Conservation (phyloP, 2,888 invertebrate species). For the Agrochola lota region DNA sequence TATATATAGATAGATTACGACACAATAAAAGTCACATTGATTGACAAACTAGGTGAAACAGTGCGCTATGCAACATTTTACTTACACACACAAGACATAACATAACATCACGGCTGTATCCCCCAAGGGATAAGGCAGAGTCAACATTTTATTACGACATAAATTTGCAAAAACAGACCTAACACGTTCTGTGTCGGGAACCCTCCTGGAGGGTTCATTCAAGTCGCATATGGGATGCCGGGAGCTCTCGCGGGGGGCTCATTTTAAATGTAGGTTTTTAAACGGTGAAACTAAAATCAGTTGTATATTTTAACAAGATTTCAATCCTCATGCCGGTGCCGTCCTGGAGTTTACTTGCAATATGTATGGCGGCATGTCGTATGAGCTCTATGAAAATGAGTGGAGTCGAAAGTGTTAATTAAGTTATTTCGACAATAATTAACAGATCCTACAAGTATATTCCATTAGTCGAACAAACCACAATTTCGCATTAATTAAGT, state of each 20-base stretch:
- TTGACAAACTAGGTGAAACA: neutral
- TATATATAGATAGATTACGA: too few species aligned
- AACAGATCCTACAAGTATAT: slow-evolving; percentile 14
- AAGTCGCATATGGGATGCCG: too few species aligned
- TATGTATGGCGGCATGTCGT: too few species aligned
- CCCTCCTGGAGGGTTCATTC: too few species aligned
- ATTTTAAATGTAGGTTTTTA: too few species aligned
- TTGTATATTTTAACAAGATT: too few species aligned
- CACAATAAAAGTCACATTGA: neutral
- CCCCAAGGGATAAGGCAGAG: neutral
- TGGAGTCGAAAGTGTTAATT: neutral
- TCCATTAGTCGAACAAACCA: slow-evolving; percentile 46
- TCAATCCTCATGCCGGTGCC: too few species aligned
- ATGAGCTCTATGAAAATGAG: too few species aligned
- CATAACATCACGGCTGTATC: neutral
- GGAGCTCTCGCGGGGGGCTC: too few species aligned
- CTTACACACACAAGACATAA: neutral
- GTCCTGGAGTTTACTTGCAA: too few species aligned
- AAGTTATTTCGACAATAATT: slow-evolving; percentile 5
- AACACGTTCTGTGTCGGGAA: too few species aligned
- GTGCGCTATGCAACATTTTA: neutral
- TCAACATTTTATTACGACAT: neutral
- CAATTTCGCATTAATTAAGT: slow-evolving; percentile 41
- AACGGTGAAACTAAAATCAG: too few species aligned
- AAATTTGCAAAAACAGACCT: neutral